Evolutionary conservation across 2,113 vertebrate genomes (phyloP), one percentile per base, ranked within the genome.

Genomic region (Hepsetus odoe): DNA sequence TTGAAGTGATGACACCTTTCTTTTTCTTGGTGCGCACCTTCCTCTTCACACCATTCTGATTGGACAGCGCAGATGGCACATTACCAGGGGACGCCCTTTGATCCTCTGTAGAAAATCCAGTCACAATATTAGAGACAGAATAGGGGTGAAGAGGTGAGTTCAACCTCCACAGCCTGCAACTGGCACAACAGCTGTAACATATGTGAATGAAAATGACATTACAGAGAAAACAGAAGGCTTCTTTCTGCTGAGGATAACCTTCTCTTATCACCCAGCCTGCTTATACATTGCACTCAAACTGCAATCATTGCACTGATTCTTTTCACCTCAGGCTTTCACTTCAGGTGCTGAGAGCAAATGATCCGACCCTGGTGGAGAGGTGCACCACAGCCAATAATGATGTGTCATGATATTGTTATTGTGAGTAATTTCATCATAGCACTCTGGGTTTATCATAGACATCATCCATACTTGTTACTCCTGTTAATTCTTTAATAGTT

Each of bases 21-120:
- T 98, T 97, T 90, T 96, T 98, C 92, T 98, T 98, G 87, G 92
- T 92, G 86, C 90, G 93, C 72, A 92, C 91, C 92, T 97, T 98
- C 86, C 95, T 95, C 90, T 94, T 96, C 82, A 93, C 94, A 24
- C 92, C 92, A 85, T 88, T 93, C 86, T 94, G 92, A 89, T 94
- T 97, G 68, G 95, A 88, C 67, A 94, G 89, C 76, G 93, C 91
- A 0, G 95, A 91, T 83, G 87, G 91, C 85, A 93, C 69, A 81
- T 94, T 94, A 92, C 96, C 59, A 84, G 93, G 85, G 92, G 94
- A 91, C 56, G 93, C 89, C 89, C 93, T 91, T 85, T 91, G 95
- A 90, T 95, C 93, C 90, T 97, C 97, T 97, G 90, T 74, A 80
- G 87, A 85, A 90, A 83, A 83, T 33, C 84, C 46, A 73, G 53